Base-by-base conservation (phyloP, 64 coral and sea anemone genomes). In the Stylophora pistillata region DNA sequence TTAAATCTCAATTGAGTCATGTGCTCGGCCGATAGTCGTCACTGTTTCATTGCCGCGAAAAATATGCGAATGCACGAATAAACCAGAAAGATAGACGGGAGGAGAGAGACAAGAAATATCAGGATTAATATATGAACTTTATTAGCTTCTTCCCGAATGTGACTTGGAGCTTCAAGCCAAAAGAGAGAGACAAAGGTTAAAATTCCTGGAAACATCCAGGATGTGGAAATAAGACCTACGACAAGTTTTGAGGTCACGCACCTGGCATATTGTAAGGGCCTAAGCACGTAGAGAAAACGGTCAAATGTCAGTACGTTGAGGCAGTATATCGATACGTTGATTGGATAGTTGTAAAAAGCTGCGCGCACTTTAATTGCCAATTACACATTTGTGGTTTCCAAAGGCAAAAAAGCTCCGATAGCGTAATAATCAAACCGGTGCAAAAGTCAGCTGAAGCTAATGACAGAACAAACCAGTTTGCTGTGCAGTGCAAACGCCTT, bases 1-100 rank as follows among this genome's bases (percentile, higher is more conserved):
- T 88, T 88, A 86, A 68, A 86, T 47, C 71, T 72, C 83, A 86
- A 15, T 37, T 86, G 83, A 16, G 33, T 30, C 9, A 86, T 86
- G 30, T 73, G 83, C 30, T 71, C 64, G 14, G 83, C 65, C 28
- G 83, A 71, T 86, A 54, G 83, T 21, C 83, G 34, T 13, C 63
- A 20, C 66, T 86, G 83, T 55, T 70, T 64, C 14, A 64, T 41
- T 9, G 83, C 83, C 9, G 83, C 56, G 10, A 86, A 54, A 12
- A 86, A 26, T 30, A 86, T 86, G 17, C 65, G 57, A 56, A 9
- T 86, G 65, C 72, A 86, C 83, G 71, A 54, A 26, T 68, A 30
- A 34, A 71, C 41, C 65, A 86, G 54, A 12, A 86, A 52, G 18
- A 86, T 70, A 28, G 83, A 70, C n/a, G 83, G 83, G 0, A 86